These are phyloP conservation scores for Selenia dentaria DNA, from an alignment of 2,888 invertebrate genomes.

Conservation along the genomic window DNA sequence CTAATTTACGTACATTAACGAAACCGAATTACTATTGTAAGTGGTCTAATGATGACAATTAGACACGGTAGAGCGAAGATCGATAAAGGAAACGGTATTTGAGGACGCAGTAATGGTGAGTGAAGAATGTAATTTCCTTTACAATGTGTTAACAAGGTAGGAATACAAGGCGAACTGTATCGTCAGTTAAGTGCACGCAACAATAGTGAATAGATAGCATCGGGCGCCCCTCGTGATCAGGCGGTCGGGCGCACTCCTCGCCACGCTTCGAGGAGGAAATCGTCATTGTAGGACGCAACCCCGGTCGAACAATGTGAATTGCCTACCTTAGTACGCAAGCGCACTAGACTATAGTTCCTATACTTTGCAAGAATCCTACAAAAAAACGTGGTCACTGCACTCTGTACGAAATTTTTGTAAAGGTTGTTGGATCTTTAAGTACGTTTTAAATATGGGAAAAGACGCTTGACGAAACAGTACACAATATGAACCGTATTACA, in stretches of 20 bases:
- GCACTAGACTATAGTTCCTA: conserved; percentile 34
- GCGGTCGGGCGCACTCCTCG: conserved; percentile 39
- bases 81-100: conserved; percentile 75
- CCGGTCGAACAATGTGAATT: conserved; percentile 36
- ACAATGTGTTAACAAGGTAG: conserved; percentile 82
- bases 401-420: too few species aligned
- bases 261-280: conserved; percentile 52
- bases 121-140: conserved; percentile 82
- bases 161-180: conserved; percentile 63
- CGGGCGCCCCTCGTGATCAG: conserved; percentile 59
- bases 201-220: conserved; percentile 77
- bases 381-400: too few species aligned
- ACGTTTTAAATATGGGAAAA: too few species aligned
- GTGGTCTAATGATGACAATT: conserved; percentile 70
- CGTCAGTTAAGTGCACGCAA: conserved; percentile 80
- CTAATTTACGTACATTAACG: conserved; percentile 29
- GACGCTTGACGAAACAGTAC: too few species aligned
- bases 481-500: too few species aligned
- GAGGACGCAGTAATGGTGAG: conserved; percentile 64
- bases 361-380: not conserved
- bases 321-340: conserved; percentile 35
- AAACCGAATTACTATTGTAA: conserved; percentile 55
- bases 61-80: conserved; percentile 70
- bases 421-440: too few species aligned
- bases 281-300: conserved; percentile 35